Base-by-base conservation (phyloP, 2,888 invertebrate genomes). In the Eledone cirrhosa region DNA sequence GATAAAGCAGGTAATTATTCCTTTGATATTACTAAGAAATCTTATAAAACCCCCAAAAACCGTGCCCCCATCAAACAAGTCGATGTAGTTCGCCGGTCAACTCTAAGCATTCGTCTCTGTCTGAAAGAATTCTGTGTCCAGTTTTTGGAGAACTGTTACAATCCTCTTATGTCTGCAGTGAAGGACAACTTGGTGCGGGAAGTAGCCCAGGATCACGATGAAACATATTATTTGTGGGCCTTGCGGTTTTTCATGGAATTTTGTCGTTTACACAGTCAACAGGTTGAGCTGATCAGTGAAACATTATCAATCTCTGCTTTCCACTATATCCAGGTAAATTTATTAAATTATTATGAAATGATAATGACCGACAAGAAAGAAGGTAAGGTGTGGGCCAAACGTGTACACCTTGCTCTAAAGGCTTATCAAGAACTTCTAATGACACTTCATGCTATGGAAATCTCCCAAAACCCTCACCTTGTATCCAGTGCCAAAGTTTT, bases 201-300 rank as follows among this genome's bases (percentile, higher is more conserved):
- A 53, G 90, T 90, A 65, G 94, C 94, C 0, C 95, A 95, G 88
- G 93, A 94, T 78, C 94, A 96, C 90, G 98, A 98, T 91, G 96
- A 97, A 90, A 95, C 96, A 0, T 97, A 97, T 91, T 97, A 97
- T 91, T 92, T 98, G 82, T 98, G 97, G 97, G 94, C 96, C 13
- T 93, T 98, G 85, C 94, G 95, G 88, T 98, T 98, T 92, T 98
- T 98, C 91, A 97, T 98, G 97, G 96, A 97, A 91, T 98, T 98
- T 91, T 98, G 97, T 92, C 94, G 98, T 84, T 93, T 94, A 86
- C 94, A 95, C 90, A 94, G 95, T 87, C 95, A 96, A 89, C 94
- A 95, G 91, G 94, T 97, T 83, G 95, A 96, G 90, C 93, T 96
- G 86, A 95, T 98, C 90, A 97, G 97, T 90, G 98, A 98, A 83